Evolutionary conservation across 2,797 vertebrate genomes (phyloP), one percentile per base, ranked within the genome.

Genomic region (Knipowitschia caucasica): DNA sequence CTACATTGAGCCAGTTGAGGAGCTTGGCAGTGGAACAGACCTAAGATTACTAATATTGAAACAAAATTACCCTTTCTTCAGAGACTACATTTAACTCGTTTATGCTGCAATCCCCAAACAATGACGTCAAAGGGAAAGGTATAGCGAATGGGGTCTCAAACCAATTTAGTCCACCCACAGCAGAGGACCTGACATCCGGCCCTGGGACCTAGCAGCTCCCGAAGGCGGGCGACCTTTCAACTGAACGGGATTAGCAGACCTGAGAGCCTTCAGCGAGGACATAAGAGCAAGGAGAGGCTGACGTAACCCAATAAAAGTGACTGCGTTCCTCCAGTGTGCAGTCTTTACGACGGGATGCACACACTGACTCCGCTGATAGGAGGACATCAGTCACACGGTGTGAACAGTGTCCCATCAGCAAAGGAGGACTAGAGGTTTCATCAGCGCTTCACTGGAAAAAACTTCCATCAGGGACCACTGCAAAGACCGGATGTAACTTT

Each of bases 191-290:
- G 69, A 50, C 62, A 66, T 52, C 54, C 66, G 44, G 27, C 54
- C 6, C 35, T 15, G 20, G 60, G 36, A 59, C 55, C 38, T 65
- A 73, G 77, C 66, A 47, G 69, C 67, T 81, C 62, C 61, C 67
- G 55, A 60, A 66, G 65, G 67, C 56, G 71, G 73, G 59, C 70
- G 80, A 84, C 81, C 81, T 86, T 82, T 82, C 68, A 59, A 74
- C 71, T 75, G 75, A 82, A 81, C 68, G 71, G 73, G 77, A 86
- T 86, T 79, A 80, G 67, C 53, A 14, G 36, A 21, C 77, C 64
- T 68, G 56, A 51, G 62, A 18, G 36, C 74, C 71, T 76, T 70
- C 54, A 77, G 67, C 27, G n/a, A 68, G 60, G 57, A 67, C 50
- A 62, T 27, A 34, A 25, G 45, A 43, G 29, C 46, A 50, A 39